Evolutionary conservation across 2,888 invertebrate species (phyloP).

Genomic region (Acronicta aceris): DNA sequence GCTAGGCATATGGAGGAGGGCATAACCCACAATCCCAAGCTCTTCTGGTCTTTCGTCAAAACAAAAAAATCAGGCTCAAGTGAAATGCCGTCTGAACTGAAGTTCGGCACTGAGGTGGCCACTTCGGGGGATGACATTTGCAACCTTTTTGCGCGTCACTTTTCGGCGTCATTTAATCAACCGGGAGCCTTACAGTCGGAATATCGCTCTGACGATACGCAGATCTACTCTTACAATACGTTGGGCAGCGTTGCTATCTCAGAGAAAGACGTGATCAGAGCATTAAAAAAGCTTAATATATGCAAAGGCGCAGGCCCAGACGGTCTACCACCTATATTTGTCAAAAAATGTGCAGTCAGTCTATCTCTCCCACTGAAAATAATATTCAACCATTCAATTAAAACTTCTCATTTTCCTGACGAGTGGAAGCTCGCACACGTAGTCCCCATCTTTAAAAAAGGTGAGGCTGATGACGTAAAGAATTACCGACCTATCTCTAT

Average conservation of each 20-base stretch:
- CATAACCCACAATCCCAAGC: conserved; percentile 3
- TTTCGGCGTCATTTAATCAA: too few relatives aligned
- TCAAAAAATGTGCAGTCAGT: conserved; percentile 6
- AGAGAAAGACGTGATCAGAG: conserved; percentile 3
- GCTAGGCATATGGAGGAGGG: background rate
- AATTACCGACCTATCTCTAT: too few relatives aligned
- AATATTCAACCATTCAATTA: background rate
- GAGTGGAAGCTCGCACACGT: background rate
- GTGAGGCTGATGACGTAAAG: too few relatives aligned
- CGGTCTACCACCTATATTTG: conserved; percentile 1
- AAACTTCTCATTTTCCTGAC: background rate
- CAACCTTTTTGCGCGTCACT: background rate
- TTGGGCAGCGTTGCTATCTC: background rate
- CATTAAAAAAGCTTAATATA: conserved; percentile 3
- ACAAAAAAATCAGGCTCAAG: background rate
- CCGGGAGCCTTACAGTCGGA: too few relatives aligned
- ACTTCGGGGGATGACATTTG: background rate
- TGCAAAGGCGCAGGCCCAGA: conserved; percentile 6
- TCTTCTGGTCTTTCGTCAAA: conserved; percentile 9
- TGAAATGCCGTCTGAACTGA: background rate
- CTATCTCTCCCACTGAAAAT: conserved; percentile 6
- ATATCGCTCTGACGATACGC: background rate
- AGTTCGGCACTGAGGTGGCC: background rate
- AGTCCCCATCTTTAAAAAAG: too few relatives aligned
- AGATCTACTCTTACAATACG: background rate